phyloP scores from a whole-genome alignment of 2,113 vertebrate genomes.

The Phoenicopterus ruber region DNA sequence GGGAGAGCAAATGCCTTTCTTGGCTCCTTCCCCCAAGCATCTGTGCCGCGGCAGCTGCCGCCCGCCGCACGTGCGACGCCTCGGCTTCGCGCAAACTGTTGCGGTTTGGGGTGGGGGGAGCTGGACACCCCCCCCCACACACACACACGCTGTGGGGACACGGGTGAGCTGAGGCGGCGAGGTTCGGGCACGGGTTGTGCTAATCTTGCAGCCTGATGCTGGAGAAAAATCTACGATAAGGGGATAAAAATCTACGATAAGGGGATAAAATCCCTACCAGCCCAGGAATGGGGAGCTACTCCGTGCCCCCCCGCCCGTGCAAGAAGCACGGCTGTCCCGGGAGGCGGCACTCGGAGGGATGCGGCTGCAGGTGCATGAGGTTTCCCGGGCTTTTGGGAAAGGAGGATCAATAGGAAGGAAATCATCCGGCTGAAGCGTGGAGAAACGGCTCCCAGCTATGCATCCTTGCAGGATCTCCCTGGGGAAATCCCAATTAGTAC shows the following conservation, averaged over 20 bases:
- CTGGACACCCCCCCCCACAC: neutral
- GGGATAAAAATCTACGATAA: rapidly evolving
- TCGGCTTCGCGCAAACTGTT: neutral
- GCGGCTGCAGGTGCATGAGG: rapidly evolving
- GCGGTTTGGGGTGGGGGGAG: neutral
- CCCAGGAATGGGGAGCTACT: neutral
- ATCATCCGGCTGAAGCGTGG: rapidly evolving
- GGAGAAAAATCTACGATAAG: neutral
- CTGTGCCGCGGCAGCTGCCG: neutral
- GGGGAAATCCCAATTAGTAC: no score
- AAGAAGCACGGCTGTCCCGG: neutral
- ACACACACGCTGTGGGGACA: rapidly evolving
- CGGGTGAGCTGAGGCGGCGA: neutral
- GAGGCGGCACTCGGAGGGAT: neutral
- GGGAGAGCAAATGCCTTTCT: neutral
- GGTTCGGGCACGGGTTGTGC: neutral
- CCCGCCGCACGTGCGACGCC: neutral
- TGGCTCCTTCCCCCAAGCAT: neutral
- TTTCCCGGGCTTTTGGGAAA: rapidly evolving
- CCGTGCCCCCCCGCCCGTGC: rapidly evolving
- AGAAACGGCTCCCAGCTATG: rapidly evolving
- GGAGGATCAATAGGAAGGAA: neutral
- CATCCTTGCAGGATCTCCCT: neutral
- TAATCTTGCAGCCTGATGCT: neutral
- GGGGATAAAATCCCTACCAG: neutral